Evolutionary conservation across 2,888 invertebrate species (phyloP), one percentile per base, ranked within the genome.

Genomic region (Nudaria mundana): DNA sequence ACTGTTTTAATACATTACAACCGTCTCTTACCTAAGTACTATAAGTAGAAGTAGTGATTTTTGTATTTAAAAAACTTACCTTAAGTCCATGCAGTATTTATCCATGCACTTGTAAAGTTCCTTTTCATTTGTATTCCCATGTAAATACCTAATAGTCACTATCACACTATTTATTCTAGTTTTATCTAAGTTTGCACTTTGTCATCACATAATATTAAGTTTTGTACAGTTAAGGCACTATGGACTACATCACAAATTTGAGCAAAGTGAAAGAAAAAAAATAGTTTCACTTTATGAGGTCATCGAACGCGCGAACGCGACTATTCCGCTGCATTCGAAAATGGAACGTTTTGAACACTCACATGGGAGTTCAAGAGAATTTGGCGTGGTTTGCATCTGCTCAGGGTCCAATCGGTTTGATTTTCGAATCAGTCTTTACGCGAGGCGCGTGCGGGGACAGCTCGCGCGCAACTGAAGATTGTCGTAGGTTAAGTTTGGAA

Each of bases 381-480:
- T 80, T 61, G 73, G 75, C 66, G 72, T 68, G 62, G 48, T 50
- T 71, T 52, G 65, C 60, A 52, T 58, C 52, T 51, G 42, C 46
- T 71, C 72, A 76, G 63, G 66, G 72, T 71, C 67, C 77, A 72
- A 79, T 81, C 81, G 82, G 71, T 46, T 65, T 47, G 57, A 56
- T 71, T 75, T 75, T 71, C 72, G 78, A 70, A 57, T 59, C 57
- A 56, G 52, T 34, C 61, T 46, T 48, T 56, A 58, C 67, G 73
- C 76, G 77, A 71, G 69, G 76, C 82, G 84, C 80, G 75, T 79
- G 76, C 81, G 74, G 52, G 63, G 69, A 67, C 77, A 69, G 82
- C 84, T 78, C 82, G 85, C 84, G 86, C 87, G 84, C 86, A 82
- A 87, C 85, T 86, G 84, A 82, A 75, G 75, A 78, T 84, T 83